phyloP scores from a whole-genome alignment of 2,888 invertebrate genomes.

The Sturmia bella region DNA sequence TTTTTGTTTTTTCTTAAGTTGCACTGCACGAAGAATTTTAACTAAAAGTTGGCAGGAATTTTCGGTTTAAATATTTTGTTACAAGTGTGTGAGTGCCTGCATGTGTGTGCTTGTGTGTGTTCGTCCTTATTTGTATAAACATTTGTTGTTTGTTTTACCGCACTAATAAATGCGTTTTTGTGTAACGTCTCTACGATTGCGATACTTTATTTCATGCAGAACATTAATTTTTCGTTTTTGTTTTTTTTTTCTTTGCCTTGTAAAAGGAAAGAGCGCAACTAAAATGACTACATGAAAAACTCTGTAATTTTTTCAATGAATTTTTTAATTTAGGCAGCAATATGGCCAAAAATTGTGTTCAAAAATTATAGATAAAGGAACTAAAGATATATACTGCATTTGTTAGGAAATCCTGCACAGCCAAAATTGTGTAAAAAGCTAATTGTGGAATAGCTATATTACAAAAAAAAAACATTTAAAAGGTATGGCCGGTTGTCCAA shows the following conservation, averaged over 20 bases:
- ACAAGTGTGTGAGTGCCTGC: not conserved
- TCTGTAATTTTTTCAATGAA: constrained; percentile 52
- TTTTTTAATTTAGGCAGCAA: constrained; percentile 64
- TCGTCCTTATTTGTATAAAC: not conserved
- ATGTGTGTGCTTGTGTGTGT: not conserved
- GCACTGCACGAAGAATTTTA: constrained; percentile 48
- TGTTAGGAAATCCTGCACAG: no score
- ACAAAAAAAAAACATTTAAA: no score
- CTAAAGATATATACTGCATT: no score
- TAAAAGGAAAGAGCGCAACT: constrained; percentile 26
- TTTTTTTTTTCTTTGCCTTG: not conserved
- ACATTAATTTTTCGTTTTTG: constrained; percentile 61
- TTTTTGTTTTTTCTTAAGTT: constrained; percentile 8
- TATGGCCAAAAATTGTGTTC: constrained; percentile 25
- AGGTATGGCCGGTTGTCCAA: no score
- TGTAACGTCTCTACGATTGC: constrained; percentile 36
- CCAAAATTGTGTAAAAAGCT: no score
- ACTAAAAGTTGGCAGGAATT: constrained; percentile 64
- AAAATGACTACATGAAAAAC: constrained; percentile 36
- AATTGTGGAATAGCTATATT: no score
- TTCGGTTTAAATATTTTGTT: constrained; percentile 16
- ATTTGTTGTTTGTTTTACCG: constrained; percentile 34
- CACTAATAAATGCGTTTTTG: constrained; percentile 66
- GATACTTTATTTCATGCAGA: constrained; percentile 66
- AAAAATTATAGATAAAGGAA: constrained; percentile 1